Evolutionary conservation across 2,797 vertebrate species (phyloP), one percentile per base, ranked within the genome.

Genomic region (Anabas testudineus): DNA sequence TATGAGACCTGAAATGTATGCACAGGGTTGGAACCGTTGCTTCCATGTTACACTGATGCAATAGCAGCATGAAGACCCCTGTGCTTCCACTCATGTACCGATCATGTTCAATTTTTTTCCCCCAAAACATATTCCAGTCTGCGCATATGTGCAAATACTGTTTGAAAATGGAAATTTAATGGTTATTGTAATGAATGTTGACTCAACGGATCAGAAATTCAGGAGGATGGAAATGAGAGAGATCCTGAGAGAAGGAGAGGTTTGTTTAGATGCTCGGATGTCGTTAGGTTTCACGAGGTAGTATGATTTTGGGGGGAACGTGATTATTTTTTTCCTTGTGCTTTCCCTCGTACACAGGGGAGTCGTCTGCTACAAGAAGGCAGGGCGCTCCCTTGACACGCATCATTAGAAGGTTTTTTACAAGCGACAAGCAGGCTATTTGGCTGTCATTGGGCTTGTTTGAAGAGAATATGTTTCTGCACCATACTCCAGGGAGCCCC

Each of bases 371-470:
- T 95, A 93, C 94, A 94, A 96, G 95, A 93, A 94, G 90, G 88
- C 85, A 87, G 93, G 92, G 92, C 90, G 94, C 90, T 97, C 97
- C 96, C 96, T 92, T 89, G 96, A 92, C 96, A 94, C 94, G 92
- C 94, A 95, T 98, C 97, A 97, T 97, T 96, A 96, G 92, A 96
- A 92, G 94, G 92, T 93, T 93, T 91, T 94, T 94, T 94, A 92
- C 93, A 93, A 95, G 95, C 96, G 96, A 96, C 96, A 96, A 96
- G 95, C 95, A 95, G 94, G 95, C 95, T 94, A 95, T 97, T 96
- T 96, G 95, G 94, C 96, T 97, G 96, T 96, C 95, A 95, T 92
- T 95, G 97, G 95, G 94, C 94, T 95, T 96, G 95, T 95, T 97
- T 95, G 96, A 96, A 95, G 90, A 95, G 94, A 95, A 95, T 94